Conservation (phyloP, 2,888 invertebrate genomes). For the Pimpla rufipes region DNA sequence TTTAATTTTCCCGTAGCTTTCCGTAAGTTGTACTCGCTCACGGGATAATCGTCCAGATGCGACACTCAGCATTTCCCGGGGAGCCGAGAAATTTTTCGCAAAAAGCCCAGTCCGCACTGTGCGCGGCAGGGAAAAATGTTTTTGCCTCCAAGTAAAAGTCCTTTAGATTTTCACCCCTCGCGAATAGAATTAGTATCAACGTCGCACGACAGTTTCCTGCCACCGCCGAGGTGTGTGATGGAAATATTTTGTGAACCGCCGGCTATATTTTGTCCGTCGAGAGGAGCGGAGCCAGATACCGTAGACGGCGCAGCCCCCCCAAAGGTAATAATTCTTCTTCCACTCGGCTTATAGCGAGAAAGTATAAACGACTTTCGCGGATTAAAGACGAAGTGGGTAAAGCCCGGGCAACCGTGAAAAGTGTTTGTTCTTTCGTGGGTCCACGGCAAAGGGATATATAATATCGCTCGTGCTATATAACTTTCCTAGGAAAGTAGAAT, state of each 20-base stretch:
- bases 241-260: slow-evolving; percentile 35
- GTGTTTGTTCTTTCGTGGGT: slow-evolving; percentile 42
- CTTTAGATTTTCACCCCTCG: slow-evolving; percentile 26
- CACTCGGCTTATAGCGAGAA: slow-evolving; percentile 8
- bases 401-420: slow-evolving; percentile 20
- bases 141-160: background rate
- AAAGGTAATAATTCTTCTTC: slow-evolving; percentile 22
- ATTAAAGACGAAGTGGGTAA: slow-evolving; percentile 39
- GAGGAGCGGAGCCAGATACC: slow-evolving; percentile 2
- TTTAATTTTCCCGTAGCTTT: slow-evolving; percentile 55
- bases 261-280: slow-evolving; percentile 15
- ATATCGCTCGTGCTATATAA: slow-evolving; percentile 1
- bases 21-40: slow-evolving; percentile 40
- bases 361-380: slow-evolving; percentile 34
- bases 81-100: slow-evolving; percentile 14
- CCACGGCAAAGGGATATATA: slow-evolving; percentile 16
- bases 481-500: slow-evolving; percentile 28
- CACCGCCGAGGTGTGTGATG: background rate
- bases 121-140: slow-evolving; percentile 17
- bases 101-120: slow-evolving; percentile 7
- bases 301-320: background rate
- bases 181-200: slow-evolving; percentile 35
- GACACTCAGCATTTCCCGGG: slow-evolving; percentile 44
- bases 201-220: background rate
- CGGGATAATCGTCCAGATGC: slow-evolving; percentile 60